Percentiles rank a stretch among this genome's conserved stretches.
Evolutionary conservation across 2,797 vertebrate genomes (phyloP).

Genomic region (Falco peregrinus): DNA sequence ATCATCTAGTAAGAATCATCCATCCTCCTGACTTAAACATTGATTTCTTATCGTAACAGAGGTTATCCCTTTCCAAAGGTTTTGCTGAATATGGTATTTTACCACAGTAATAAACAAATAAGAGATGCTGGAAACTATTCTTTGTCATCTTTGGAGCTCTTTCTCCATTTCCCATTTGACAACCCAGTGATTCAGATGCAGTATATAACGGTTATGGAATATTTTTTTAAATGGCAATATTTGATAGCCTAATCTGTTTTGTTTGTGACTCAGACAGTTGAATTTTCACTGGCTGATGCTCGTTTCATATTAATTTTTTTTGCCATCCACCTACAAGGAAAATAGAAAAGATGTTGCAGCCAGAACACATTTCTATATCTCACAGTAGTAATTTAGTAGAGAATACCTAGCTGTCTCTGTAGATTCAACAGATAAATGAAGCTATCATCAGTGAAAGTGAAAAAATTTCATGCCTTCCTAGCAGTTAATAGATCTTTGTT

Average conservation of each 20-base stretch:
- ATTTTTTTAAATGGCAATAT: background rate
- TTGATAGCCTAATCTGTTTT: background rate
- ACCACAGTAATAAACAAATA: background rate
- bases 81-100: background rate
- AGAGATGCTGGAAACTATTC: background rate
- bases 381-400: background rate
- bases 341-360: background rate
- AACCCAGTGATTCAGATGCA: background rate
- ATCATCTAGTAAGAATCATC: background rate
- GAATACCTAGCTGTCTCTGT: background rate
- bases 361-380: background rate
- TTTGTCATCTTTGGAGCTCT: background rate
- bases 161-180: background rate
- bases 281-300: background rate
- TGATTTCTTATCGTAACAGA: background rate
- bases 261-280: background rate
- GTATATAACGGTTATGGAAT: background rate
- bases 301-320: background rate
- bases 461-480: background rate
- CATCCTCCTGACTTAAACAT: background rate
- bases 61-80: background rate
- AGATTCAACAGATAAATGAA: conserved; percentile 13
- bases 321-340: background rate
- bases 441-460: background rate
- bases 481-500: background rate